Conservation (phyloP, 2,888 invertebrate species). For the Barypeithes pellucidus region DNA sequence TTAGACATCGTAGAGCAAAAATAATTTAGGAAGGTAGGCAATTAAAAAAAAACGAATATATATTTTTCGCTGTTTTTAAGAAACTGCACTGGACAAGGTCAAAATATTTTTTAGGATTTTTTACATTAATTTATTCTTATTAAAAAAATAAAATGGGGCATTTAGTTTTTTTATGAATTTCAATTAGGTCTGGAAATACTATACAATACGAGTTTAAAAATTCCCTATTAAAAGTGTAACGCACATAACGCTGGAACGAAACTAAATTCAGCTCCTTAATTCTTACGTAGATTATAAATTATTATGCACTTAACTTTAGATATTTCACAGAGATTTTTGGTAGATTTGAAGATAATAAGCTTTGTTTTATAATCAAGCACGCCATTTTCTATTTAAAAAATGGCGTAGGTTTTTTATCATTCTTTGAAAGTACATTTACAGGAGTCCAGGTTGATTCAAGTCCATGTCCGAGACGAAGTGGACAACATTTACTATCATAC, state of each 20-base stretch:
- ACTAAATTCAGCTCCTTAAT: background rate
- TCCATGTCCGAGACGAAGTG: conserved; percentile 20
- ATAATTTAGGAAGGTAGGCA: too few relatives aligned
- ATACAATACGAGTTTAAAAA: too few relatives aligned
- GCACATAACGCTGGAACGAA: background rate
- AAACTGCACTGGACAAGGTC: too few relatives aligned
- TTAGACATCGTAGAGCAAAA: too few relatives aligned
- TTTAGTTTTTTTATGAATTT: too few relatives aligned
- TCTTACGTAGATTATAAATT: conserved; percentile 27
- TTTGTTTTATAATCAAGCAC: conserved; percentile 26
- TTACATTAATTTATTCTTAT: too few relatives aligned
- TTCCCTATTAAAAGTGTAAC: too few relatives aligned
- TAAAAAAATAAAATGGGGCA: too few relatives aligned
- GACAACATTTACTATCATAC: conserved; percentile 25
- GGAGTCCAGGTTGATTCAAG: conserved; percentile 31
- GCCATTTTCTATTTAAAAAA: conserved; percentile 6
- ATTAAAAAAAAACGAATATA: too few relatives aligned
- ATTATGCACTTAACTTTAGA: conserved; percentile 26
- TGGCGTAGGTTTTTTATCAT: conserved; percentile 30
- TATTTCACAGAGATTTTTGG: conserved; percentile 25
- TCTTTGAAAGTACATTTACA: conserved; percentile 44
- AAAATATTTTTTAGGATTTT: too few relatives aligned
- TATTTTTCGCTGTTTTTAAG: too few relatives aligned
- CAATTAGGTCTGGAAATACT: too few relatives aligned
- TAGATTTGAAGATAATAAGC: conserved; percentile 31